Evolutionary conservation across 2,113 vertebrate species (phyloP), one percentile per base, ranked within the genome.

Genomic region (Crotalus helleri): DNA sequence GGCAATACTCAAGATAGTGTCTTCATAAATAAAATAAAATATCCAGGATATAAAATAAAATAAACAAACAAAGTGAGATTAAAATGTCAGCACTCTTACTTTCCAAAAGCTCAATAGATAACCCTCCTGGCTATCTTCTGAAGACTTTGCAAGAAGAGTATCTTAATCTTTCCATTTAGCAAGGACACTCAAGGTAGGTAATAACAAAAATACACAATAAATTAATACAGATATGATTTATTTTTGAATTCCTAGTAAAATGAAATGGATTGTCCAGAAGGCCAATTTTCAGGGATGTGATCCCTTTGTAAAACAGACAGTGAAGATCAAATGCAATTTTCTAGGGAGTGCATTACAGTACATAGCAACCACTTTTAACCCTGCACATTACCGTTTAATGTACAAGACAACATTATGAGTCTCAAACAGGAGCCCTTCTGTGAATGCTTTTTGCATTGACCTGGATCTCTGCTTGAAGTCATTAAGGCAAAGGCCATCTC

Each of bases 401-500:
- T n/a, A 6, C 4, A 23, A 54, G 7, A 11, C 10, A 39, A 10
- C 11, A 26, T 53, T 88, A 33, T 10, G 58, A 88, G 33, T 69
- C 13, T 44, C 85, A 91, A 29, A 49, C 33, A 39, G 86, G n/a
- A 54, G 13, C 49, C 87, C 53, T 57, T 58, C 53, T 29, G 19
- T 24, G 55, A 81, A 51, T 91, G 64, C 90, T 85, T 91, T 55
- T 57, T 85, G 13, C 69, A 85, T 39, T 55, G 90, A 85, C 69
- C 90, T 91, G 69, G 21, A 69, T 57, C 64, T 90, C 59, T 90
- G 59, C 89, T 69, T 91, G 90, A 91, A 91, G 33, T 91, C 90
- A 57, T 24, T n/a, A 55, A 85, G 69, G n/a, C 90, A 91, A 91
- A 69, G 53, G 13, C 64, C 33, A 89, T 44, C 24, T n/a, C 87